These are phyloP conservation scores for Mobula birostris DNA, from an alignment of 2,113 vertebrate genomes.

Conservation along the genomic window DNA sequence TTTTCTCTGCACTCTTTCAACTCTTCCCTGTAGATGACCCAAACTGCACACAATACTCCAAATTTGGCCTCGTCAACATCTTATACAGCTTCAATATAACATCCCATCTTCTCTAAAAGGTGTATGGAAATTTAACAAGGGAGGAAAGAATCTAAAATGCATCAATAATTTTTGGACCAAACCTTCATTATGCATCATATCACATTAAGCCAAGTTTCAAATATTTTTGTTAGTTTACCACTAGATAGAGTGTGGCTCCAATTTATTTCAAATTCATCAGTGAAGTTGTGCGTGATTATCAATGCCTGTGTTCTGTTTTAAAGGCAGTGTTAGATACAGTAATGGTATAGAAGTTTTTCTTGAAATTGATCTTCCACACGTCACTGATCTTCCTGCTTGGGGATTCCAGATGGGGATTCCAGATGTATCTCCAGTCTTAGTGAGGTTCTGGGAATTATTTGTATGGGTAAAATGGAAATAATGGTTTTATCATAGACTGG, in stretches of 20 bases:
- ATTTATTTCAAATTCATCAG: not conserved
- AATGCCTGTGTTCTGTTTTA: not conserved
- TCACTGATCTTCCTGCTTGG: not conserved
- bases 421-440: too few relatives aligned
- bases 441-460: too few relatives aligned
- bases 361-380: not conserved
- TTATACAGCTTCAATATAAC: too few relatives aligned
- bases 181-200: not conserved
- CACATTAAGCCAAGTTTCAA: not conserved
- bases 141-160: too few relatives aligned
- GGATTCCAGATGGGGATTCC: not conserved
- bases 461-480: too few relatives aligned
- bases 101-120: too few relatives aligned
- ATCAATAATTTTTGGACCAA: not conserved
- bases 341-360: not conserved
- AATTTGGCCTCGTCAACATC: too few relatives aligned
- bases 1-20: too few relatives aligned
- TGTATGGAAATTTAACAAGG: too few relatives aligned
- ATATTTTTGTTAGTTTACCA: not conserved
- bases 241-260: not conserved
- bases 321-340: not conserved
- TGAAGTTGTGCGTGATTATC: not conserved
- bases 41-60: too few relatives aligned
- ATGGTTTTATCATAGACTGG: too few relatives aligned
- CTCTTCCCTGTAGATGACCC: too few relatives aligned